Base-by-base conservation (phyloP, 1,140 invertebrate species). In the Drosophila pruinosa region DNA sequence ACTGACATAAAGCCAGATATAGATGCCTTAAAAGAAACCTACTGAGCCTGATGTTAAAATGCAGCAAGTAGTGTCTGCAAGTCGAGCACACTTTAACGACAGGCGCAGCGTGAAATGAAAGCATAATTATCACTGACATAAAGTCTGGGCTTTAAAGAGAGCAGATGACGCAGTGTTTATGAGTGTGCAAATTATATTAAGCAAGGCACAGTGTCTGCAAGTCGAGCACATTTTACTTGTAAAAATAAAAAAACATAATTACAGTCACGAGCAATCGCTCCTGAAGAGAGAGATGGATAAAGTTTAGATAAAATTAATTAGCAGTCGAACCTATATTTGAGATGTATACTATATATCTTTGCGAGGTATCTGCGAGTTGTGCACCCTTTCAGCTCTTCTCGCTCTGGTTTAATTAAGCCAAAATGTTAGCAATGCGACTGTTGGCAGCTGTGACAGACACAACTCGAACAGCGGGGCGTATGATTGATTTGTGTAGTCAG, bases 321-420 rank as follows among this genome's bases (percentile, higher is more conserved):
- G n/a, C n/a, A n/a, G n/a, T n/a, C n/a, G n/a, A n/a, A n/a, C n/a
- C n/a, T n/a, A n/a, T n/a, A n/a, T n/a, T n/a, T n/a, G n/a, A n/a
- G n/a, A n/a, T n/a, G n/a, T n/a, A n/a, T n/a, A n/a, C n/a, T n/a
- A n/a, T n/a, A n/a, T n/a, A n/a, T n/a, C n/a, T n/a, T n/a, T 31
- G 14, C 45, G 24, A 14, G 26, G 50, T 36, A 34, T 54, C 26
- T 34, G 8, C 1, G 0, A 5, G 26, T 47, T 15, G 10, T 12
- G 8, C 4, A 15, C n/a, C 3, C 3, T 2, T 0, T 0, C 8
- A 3, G 12, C 12, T 4, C 10, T 2, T 0, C 14, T 7, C 2
- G 6, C 14, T 64, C 59, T 52, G 76, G 58, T 80, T 81, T 82
- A 81, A 82, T 81, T 82, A 81, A 82, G 73, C 72, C 73, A 78